Evolutionary conservation across 2,113 vertebrate species (phyloP), one percentile per base, ranked within the genome.

Genomic region (Sprattus sprattus): DNA sequence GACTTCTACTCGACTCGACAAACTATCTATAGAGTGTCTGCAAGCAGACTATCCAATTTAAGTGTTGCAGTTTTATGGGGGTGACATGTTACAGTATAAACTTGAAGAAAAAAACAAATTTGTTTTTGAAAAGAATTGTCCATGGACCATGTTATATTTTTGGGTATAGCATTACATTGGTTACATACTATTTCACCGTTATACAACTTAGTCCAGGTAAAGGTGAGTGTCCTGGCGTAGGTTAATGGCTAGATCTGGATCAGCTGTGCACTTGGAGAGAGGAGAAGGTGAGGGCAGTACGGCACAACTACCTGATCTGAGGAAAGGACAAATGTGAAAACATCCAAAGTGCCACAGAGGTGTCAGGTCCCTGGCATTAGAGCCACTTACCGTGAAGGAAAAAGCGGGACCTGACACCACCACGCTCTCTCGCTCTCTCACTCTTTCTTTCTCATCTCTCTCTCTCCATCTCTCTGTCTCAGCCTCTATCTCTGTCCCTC

Each of bases 371-470:
- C 87, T 13, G 49, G 88, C 86, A 90, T 93, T 90, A 92, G 89
- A 88, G 91, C 90, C 85, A 86, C 84, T 92, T 92, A 91, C 89
- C 82, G 89, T 89, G 88, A 87, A 86, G 88, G 91, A 88, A 89
- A 89, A 91, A 82, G 85, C 83, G 92, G 87, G 92, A 90, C 88
- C 45, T 82, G 92, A 94, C 91, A 94, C 93, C 93, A 85, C 87
- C 86, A 83, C 88, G 89, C 91, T 89, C 91, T 86, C 89, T 87
- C 91, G 64, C 83, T 80, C 60, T 85, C 80, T 75, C 80, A 57
- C 49, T 45, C 46, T 78, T n/a, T 91, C 88, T 32, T 20, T 81
- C 20, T 39, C 39, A 82, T 83, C 89, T 88, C 90, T 89, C 87
- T 82, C 91, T 90, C 75, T 32, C n/a, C 54, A 6, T 75, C 57